phyloP scores from a whole-genome alignment of 2,888 invertebrate species.

The Camptogramma bilineatum region DNA sequence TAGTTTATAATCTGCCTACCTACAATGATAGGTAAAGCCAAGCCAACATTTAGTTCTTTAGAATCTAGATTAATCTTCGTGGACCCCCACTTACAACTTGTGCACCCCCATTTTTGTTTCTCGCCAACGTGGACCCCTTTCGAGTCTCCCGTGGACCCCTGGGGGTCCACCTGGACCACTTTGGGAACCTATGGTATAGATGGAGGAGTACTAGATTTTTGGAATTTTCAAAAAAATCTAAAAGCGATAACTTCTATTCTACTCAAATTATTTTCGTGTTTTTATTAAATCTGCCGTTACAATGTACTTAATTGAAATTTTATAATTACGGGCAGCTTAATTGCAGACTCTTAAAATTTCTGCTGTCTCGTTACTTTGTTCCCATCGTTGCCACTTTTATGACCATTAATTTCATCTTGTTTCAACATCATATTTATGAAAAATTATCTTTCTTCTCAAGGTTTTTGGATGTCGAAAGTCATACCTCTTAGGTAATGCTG shows the following conservation, averaged over 20 bases:
- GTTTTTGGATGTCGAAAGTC: not conserved
- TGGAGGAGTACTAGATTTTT: no score
- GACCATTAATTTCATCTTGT: slow-evolving; percentile 18
- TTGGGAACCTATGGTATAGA: no score
- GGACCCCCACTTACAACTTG: no score
- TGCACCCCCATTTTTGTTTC: no score
- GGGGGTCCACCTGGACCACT: no score
- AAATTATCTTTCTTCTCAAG: not conserved
- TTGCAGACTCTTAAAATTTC: slow-evolving; percentile 38
- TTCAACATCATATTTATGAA: not conserved
- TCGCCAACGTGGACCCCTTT: no score
- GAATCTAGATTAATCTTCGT: no score
- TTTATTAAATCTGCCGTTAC: slow-evolving; percentile 28
- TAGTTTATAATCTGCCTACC: no score
- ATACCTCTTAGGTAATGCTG: not conserved
- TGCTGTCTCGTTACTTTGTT: slow-evolving; percentile 32
- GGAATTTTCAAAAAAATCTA: not conserved
- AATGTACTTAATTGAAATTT: slow-evolving; percentile 38
- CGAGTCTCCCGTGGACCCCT: no score
- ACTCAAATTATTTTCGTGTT: slow-evolving; percentile 22
- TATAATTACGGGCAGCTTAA: slow-evolving; percentile 41
- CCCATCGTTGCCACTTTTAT: slow-evolving; percentile 43
- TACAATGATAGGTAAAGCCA: no score
- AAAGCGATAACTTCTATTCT: not conserved
- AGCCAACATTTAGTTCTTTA: no score